These are phyloP conservation scores for Talpa occidentalis DNA, from an alignment of 2,113 vertebrate genomes.

Conservation along the genomic window DNA sequence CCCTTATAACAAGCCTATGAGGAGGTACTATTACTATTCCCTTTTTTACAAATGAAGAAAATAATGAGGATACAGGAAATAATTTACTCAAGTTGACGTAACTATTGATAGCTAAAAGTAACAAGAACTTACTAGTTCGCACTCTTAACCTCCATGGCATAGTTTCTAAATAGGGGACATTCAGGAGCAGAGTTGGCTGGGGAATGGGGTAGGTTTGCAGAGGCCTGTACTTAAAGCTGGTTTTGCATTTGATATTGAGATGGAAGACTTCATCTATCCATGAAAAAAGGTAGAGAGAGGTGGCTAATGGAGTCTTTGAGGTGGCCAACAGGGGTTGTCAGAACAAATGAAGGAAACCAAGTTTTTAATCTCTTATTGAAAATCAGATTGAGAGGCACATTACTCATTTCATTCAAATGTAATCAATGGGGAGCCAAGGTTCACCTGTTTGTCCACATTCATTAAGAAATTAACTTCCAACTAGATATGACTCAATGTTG, in stretches of 20 bases:
- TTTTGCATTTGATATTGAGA: background rate
- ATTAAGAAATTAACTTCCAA: conserved; percentile 67
- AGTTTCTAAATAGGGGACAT: background rate
- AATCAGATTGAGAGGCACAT: conserved; percentile 30
- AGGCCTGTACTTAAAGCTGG: background rate
- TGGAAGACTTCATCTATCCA: background rate
- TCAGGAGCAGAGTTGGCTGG: background rate
- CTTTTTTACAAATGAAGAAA: conserved; percentile 2
- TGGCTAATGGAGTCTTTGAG: too few relatives aligned
- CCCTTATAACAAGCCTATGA: background rate
- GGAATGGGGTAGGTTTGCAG: background rate
- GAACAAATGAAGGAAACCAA: background rate
- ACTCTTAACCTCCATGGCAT: background rate
- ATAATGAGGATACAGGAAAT: background rate
- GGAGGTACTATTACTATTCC: background rate
- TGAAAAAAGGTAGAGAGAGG: background rate
- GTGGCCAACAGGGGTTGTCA: background rate
- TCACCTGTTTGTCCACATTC: conserved; percentile 35
- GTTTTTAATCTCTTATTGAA: conserved; percentile 18
- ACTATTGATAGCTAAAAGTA: background rate
- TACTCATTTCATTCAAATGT: conserved; percentile 18
- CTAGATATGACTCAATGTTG: background rate
- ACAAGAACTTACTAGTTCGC: background rate
- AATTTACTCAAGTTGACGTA: background rate
- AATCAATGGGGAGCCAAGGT: conserved; percentile 19